Conservation (phyloP, 2,888 invertebrate genomes). For the Selenia dentaria region DNA sequence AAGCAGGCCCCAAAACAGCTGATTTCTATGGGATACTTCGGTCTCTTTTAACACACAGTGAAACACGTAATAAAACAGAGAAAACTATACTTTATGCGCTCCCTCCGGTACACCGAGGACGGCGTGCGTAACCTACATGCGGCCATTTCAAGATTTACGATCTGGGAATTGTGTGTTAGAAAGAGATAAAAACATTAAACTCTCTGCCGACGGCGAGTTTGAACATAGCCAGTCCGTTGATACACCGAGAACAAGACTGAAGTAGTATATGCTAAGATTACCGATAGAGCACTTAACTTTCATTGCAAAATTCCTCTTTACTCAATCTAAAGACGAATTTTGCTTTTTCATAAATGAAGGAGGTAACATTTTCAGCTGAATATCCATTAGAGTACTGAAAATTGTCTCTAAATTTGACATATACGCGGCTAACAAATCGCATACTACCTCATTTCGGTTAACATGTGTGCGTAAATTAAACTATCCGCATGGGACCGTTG, state of each 20-base stretch:
- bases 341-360: too few relatives aligned
- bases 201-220: constrained; percentile 74
- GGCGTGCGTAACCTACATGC: constrained; percentile 85
- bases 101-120: constrained; percentile 76
- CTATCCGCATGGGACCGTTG: constrained; percentile 83
- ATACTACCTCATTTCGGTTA: constrained; percentile 77
- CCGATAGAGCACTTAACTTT: constrained; percentile 30
- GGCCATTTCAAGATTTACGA: constrained; percentile 86
- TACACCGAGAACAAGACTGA: constrained; percentile 68
- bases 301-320: neutral
- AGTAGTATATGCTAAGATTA: constrained; percentile 55
- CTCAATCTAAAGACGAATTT: too few relatives aligned
- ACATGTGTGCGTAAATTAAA: constrained; percentile 82
- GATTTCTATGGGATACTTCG: constrained; percentile 79
- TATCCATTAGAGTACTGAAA: too few relatives aligned
- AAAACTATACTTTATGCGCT: constrained; percentile 83
- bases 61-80: constrained; percentile 84
- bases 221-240: constrained; percentile 67
- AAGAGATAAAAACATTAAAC: constrained; percentile 80
- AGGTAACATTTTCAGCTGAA: too few relatives aligned
- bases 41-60: constrained; percentile 79
- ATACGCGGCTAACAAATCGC: constrained; percentile 61
- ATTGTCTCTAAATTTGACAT: constrained; percentile 50
- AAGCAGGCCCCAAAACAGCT: constrained; percentile 83
- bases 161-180: constrained; percentile 85